Base-by-base conservation (phyloP, 1,140 invertebrate genomes). In the Maconellicoccus hirsutus region DNA sequence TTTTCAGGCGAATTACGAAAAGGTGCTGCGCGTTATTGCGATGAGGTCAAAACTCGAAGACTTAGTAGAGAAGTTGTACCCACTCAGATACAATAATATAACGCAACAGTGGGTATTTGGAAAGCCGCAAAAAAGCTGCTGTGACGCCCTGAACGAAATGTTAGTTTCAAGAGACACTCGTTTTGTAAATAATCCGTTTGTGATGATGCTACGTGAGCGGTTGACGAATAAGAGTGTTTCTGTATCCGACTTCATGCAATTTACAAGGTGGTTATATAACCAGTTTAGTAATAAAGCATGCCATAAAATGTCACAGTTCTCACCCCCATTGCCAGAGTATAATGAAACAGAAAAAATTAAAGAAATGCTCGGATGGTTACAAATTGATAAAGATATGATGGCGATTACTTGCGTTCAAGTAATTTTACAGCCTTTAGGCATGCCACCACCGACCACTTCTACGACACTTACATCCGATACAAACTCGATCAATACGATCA, bases 241-340 rank as follows among this genome's bases (percentile, higher is more conserved):
- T 4, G 22, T 23, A 22, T 22, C 61, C 61, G 21, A 23, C 61
- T 66, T 66, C 25, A 66, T 66, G 61, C 22, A 66, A 66, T 66
- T 66, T 66, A 25, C 3, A 4, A 3, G 10, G 1, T 66, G 61
- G 61, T 25, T 66, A 66, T 66, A 66, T 66, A 25, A 66, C 25
- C 61, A 66, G 61, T 66, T 66, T 25, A 66, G 61, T 25, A 22
- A 66, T 66, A 66, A 66, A 22, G 19, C 61, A 22, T 66, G 61
- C 61, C 61, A 66, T 66, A 23, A 66, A 66, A 66, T 66, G 61
- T 12, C 61, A 59, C 61, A 66, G 61, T 66, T 66, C 25, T 66
- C 61, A 26, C 61, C 61, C 1, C 61, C 61, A 2, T 66, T 66
- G 22, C 61, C 61, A 23, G 3, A 22, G 1, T 66, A 14, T 66